These are phyloP conservation scores for Pyrgilauda ruficollis DNA, from an alignment of 2,113 vertebrate species.

Conservation along the genomic window DNA sequence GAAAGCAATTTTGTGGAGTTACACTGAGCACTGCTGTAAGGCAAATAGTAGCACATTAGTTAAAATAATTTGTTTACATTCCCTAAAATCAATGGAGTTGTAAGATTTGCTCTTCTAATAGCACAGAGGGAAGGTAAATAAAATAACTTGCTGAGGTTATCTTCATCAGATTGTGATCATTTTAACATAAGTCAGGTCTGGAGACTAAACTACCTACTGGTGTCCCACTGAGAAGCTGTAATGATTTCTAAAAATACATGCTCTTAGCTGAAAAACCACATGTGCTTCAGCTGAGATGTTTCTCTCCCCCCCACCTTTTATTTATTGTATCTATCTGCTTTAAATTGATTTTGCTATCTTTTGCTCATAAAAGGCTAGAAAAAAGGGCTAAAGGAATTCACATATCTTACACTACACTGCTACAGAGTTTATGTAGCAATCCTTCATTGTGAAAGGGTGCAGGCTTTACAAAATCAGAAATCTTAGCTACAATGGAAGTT, in stretches of 20 bases:
- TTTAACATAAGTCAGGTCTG: neutral
- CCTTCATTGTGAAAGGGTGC: slow-evolving; percentile 38
- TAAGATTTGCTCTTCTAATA: slow-evolving; percentile 1
- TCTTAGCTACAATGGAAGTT: neutral
- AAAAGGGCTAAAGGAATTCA: neutral
- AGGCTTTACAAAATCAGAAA: slow-evolving; percentile 31
- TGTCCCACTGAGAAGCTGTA: neutral
- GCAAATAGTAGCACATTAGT: neutral
- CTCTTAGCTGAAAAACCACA: neutral
- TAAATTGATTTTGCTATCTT: slow-evolving; percentile 54
- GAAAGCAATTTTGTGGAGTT: slow-evolving; percentile 10
- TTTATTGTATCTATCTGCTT: slow-evolving; percentile 24
- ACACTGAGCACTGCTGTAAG: neutral
- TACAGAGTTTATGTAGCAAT: slow-evolving; percentile 27
- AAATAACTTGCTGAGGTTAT: slow-evolving; percentile 14
- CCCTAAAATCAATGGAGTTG: slow-evolving; percentile 36
- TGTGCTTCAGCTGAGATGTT: neutral
- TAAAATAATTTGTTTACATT: slow-evolving; percentile 42
- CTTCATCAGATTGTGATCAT: neutral
- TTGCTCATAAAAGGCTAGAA: neutral
- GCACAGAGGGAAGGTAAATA: neutral
- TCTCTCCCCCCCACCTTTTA: neutral
- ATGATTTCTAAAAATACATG: neutral
- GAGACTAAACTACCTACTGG: neutral
- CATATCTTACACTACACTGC: neutral